Percentiles rank a stretch among this genome's conserved stretches.
Conservation (phyloP, 2,888 invertebrate species). For the Aricia artaxerxes region DNA sequence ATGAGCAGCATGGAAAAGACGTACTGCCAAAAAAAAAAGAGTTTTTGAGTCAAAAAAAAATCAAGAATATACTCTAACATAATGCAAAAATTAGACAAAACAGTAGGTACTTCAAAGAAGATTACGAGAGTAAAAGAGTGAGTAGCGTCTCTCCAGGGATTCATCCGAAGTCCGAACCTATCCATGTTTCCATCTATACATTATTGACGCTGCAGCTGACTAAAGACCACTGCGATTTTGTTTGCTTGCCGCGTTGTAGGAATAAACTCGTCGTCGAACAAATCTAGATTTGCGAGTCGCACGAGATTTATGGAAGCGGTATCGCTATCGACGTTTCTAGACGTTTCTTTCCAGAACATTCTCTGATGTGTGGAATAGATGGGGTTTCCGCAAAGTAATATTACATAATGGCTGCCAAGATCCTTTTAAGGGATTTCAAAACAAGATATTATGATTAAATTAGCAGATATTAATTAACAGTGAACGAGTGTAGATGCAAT, state of each 20-base stretch:
- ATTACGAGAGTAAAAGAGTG: neutral
- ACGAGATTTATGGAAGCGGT: constrained; percentile 44
- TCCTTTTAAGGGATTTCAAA: neutral
- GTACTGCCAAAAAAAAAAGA: too few relatives aligned
- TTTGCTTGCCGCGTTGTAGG: constrained; percentile 42
- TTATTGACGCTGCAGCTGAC: neutral
- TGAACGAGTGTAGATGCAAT: neutral
- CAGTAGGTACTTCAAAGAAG: neutral
- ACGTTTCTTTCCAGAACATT: constrained; percentile 26
- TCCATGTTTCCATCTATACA: neutral
- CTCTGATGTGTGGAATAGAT: constrained; percentile 6
- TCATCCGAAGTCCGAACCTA: neutral
- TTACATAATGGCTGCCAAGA: constrained; percentile 4
- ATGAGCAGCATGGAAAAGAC: too few relatives aligned
- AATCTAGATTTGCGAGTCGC: constrained; percentile 39
- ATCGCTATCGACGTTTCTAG: constrained; percentile 31
- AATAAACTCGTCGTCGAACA: constrained; percentile 48
- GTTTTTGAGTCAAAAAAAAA: too few relatives aligned
- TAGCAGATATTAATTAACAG: neutral
- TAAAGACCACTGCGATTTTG: constrained; percentile 12
- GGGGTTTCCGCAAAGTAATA: neutral
- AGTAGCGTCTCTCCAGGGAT: neutral
- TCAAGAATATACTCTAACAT: too few relatives aligned
- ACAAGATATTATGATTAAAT: neutral
- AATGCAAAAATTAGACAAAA: neutral